Percentiles rank a stretch among this genome's conserved stretches.
Evolutionary conservation across 2,888 invertebrate genomes (phyloP).

Genomic region (Liopterus haemorrhoidalis): DNA sequence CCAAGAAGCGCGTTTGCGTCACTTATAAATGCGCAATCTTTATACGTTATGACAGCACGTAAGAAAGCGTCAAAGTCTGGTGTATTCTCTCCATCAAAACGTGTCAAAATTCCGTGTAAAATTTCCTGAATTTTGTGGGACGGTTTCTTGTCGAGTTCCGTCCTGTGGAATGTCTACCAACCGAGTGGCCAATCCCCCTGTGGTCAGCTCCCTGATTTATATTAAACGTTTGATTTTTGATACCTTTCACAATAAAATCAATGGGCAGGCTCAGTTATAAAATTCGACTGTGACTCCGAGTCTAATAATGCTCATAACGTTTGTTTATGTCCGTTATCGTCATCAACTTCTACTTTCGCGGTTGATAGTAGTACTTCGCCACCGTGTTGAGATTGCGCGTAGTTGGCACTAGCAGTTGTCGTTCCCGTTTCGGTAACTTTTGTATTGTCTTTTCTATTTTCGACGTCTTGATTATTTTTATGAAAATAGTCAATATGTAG

Average conservation of each 20-base stretch:
- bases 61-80: too few species aligned
- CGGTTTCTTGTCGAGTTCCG: too few species aligned
- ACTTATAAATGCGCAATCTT: too few species aligned
- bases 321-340: not conserved
- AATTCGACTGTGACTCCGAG: slow-evolving; percentile 1
- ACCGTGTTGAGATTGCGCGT: not conserved
- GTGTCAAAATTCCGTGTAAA: too few species aligned
- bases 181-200: too few species aligned
- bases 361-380: not conserved
- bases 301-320: not conserved
- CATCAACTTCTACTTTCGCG: not conserved
- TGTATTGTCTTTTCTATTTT: too few species aligned
- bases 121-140: too few species aligned
- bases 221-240: not conserved
- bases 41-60: too few species aligned
- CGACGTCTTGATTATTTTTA: too few species aligned
- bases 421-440: not conserved
- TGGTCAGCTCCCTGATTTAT: not conserved
- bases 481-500: not conserved
- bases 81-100: too few species aligned
- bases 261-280: not conserved
- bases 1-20: too few species aligned
- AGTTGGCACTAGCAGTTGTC: not conserved
- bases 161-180: too few species aligned
- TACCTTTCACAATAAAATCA: not conserved